A percentile compares a stretch with the other conserved stretches of the same genome.
phyloP scores from a whole-genome alignment of 1,140 invertebrate species.

The Saccostrea cuccullata region DNA sequence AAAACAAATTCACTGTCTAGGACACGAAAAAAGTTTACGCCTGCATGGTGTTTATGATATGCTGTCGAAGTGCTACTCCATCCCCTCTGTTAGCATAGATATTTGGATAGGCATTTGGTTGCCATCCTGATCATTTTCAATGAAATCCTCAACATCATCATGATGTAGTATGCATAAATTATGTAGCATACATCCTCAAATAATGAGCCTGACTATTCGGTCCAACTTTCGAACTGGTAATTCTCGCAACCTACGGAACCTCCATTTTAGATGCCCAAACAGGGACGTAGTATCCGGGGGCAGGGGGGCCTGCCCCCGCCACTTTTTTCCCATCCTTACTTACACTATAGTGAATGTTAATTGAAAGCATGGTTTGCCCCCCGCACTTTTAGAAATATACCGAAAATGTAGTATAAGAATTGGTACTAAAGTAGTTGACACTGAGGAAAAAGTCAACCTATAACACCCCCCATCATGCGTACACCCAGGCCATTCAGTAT shows the following conservation, averaged over 20 bases:
- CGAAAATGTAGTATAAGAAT: no score
- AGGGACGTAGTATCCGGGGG: no score
- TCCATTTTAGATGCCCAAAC: constrained; percentile 47
- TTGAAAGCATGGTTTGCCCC: no score
- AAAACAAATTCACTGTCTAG: neutral
- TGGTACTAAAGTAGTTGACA: no score
- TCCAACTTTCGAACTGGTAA: no score
- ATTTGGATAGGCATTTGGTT: neutral
- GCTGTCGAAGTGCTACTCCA: constrained; percentile 39
- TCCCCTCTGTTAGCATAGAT: neutral
- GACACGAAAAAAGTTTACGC: neutral
- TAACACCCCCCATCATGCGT: constrained; percentile 46
- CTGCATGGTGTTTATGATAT: neutral
- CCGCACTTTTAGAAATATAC: no score
- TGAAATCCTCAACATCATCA: constrained; percentile 46
- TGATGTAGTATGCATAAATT: constrained; percentile 44
- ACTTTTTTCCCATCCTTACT: no score
- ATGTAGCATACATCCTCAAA: neutral
- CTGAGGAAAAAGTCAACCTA: no score
- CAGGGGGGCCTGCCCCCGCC: no score
- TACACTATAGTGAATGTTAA: no score
- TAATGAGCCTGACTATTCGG: no score
- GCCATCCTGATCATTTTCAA: constrained; percentile 35
- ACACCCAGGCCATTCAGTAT: neutral
- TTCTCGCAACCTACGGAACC: constrained; percentile 45